Base-by-base conservation (phyloP, 2,888 invertebrate species). In the Nasonia oneida region DNA sequence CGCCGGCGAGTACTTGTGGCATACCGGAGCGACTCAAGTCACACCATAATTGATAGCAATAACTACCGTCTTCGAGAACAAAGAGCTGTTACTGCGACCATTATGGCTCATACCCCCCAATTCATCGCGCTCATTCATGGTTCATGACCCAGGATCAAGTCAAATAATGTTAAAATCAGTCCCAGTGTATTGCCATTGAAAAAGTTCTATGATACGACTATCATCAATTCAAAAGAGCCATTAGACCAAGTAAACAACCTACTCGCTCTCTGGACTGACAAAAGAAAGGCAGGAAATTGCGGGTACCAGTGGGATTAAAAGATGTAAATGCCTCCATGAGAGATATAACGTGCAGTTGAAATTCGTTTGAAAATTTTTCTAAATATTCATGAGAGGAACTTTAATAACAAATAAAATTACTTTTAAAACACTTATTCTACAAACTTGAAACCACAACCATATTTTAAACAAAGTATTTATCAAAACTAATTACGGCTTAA, bases 11-110 rank as follows among this genome's bases (percentile, higher is more conserved):
- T 37, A 74, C 29, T 29, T 29, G 29, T 29, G 29, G 57, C 57
- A 74, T 74, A 47, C 61, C 81, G 37, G 4, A 75, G 42, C 53
- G 23, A 3, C 50, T 50, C 10, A 57, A 37, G 61, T 73, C 64
- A n/a, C 61, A 33, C 67, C 80, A 15, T 82, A 78, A 85, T 85
- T 85, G 82, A 85, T 82, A 67, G 70, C 79, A 85, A 85, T 85
- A 79, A 83, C 71, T 79, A 83, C 23, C 75, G 50, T 80, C 79
- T 86, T 83, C 79, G 80, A 83, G 85, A 86, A 86, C 85, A 86
- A 86, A 86, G 83, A 83, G 76, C 61, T 75, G 79, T 80, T 86
- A 67, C 50, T 77, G 81, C 77, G 53, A 53, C 76, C 71, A 81
- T 77, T 73, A 64, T 64, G 47, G 15, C 50, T 71, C 64, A 61